Conservation (phyloP, 2,113 vertebrate genomes). For the Macaca mulatta region DNA sequence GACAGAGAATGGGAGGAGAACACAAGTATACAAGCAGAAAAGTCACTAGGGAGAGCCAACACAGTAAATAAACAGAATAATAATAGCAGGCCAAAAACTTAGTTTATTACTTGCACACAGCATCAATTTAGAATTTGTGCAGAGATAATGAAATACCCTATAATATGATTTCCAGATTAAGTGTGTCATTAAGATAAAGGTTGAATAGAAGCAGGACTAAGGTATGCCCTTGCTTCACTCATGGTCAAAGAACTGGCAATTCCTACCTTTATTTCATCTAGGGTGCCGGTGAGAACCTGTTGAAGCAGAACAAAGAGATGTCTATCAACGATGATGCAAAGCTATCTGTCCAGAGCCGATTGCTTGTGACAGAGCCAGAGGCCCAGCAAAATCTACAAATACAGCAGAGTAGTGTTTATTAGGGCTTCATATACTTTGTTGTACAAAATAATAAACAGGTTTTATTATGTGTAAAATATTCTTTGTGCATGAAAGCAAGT, state of each 20-base stretch:
- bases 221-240: slow-evolving; percentile 19
- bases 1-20: background rate
- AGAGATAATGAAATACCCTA: background rate
- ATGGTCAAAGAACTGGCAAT: slow-evolving; percentile 41
- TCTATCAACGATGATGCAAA: background rate
- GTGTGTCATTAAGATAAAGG: slow-evolving; percentile 17
- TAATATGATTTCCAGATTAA: slow-evolving; percentile 53
- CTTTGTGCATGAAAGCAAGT: background rate
- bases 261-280: slow-evolving; percentile 25
- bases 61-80: background rate
- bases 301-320: background rate
- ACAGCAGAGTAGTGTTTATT: background rate
- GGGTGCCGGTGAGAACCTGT: background rate
- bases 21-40: background rate
- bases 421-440: background rate
- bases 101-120: background rate
- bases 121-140: background rate
- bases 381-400: slow-evolving; percentile 14
- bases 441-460: background rate
- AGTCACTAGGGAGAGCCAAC: background rate
- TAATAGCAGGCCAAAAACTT: background rate
- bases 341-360: background rate
- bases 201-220: slow-evolving; percentile 28
- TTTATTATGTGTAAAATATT: slow-evolving; percentile 58
- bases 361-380: slow-evolving; percentile 23